phyloP scores from a whole-genome alignment of 2,888 invertebrate species.

The Andrena minutula region DNA sequence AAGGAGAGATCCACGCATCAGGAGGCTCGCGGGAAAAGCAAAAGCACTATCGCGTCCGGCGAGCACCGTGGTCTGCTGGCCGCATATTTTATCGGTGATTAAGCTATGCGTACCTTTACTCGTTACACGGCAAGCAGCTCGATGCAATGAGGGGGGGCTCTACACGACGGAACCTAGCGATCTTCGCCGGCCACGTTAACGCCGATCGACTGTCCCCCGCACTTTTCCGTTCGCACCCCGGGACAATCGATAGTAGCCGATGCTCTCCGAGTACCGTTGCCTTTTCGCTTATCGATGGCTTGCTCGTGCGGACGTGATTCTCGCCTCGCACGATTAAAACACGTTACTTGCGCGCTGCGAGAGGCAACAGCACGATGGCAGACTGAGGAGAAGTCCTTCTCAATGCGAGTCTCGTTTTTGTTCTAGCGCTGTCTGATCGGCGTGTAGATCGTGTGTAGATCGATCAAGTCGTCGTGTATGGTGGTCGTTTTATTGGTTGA shows the following conservation, averaged over 20 bases:
- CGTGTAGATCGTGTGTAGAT: constrained; percentile 41
- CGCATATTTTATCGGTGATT: constrained; percentile 34
- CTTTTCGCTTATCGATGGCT: constrained; percentile 27
- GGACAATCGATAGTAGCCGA: background rate
- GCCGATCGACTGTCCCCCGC: constrained; percentile 3
- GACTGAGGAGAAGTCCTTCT: background rate
- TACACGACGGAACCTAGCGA: constrained; percentile 43
- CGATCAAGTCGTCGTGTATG: constrained; percentile 32
- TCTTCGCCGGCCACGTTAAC: constrained; percentile 26
- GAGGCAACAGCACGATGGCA: background rate
- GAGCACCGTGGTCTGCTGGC: constrained; percentile 14
- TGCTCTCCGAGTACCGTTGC: background rate
- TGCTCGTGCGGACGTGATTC: constrained; percentile 56
- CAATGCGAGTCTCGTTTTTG: constrained; percentile 6
- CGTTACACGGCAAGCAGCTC: constrained; percentile 27
- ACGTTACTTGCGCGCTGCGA: constrained; percentile 26
- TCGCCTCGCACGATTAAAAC: constrained; percentile 32
- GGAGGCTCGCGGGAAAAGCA: constrained; percentile 34
- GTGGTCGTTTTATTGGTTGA: constrained; percentile 33
- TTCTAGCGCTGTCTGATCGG: constrained; percentile 5
- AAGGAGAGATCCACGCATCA: constrained; percentile 50
- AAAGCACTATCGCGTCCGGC: constrained; percentile 22
- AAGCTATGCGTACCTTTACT: constrained; percentile 16
- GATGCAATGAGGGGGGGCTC: constrained; percentile 49
- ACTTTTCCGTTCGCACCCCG: constrained; percentile 5